Evolutionary conservation across 2,797 vertebrate species (phyloP).

Genomic region (Anas georgica): DNA sequence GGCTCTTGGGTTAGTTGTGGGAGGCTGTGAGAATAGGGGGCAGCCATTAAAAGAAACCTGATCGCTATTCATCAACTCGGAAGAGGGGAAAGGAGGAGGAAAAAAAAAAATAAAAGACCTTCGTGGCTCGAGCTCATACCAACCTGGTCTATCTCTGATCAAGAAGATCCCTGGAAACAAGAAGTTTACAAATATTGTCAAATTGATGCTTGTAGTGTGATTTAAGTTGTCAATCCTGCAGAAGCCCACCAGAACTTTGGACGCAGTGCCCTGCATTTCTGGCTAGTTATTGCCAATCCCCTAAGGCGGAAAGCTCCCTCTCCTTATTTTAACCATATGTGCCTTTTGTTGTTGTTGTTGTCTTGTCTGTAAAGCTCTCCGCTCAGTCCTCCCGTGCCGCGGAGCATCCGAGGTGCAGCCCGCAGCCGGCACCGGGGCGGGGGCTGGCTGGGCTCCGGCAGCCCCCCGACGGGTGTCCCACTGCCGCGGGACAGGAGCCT

Average conservation of each 20-base stretch:
- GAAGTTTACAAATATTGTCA: conserved; percentile 91
- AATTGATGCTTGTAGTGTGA: conserved; percentile 77
- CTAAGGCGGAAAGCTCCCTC: conserved; percentile 45
- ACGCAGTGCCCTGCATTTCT: conserved; percentile 34
- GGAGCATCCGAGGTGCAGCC: not conserved
- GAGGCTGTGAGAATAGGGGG: conserved; percentile 92
- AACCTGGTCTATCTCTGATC: conserved; percentile 80
- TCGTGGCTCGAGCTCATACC: conserved; percentile 78
- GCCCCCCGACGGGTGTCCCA: not conserved
- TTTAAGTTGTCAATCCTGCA: conserved; percentile 73
- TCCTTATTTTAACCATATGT: conserved; percentile 71
- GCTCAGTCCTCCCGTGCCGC: not conserved
- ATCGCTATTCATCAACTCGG: conserved; percentile 90
- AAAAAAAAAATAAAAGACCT: not conserved
- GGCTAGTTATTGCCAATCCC: conserved; percentile 57
- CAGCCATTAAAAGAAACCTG: conserved; percentile 90
- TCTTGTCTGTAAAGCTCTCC: conserved; percentile 59
- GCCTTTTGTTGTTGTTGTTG: conserved; percentile 68
- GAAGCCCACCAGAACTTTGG: conserved; percentile 55
- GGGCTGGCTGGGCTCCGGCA: not conserved
- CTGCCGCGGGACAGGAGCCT: not conserved
- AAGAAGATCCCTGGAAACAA: conserved; percentile 87
- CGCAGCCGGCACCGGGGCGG: not conserved
- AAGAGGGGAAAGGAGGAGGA: conserved; percentile 21
- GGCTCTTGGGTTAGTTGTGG: conserved; percentile 87